phyloP scores from a whole-genome alignment of 37 sponge, comb jelly and placozoan species.

The Aplysina aerophoba region DNA sequence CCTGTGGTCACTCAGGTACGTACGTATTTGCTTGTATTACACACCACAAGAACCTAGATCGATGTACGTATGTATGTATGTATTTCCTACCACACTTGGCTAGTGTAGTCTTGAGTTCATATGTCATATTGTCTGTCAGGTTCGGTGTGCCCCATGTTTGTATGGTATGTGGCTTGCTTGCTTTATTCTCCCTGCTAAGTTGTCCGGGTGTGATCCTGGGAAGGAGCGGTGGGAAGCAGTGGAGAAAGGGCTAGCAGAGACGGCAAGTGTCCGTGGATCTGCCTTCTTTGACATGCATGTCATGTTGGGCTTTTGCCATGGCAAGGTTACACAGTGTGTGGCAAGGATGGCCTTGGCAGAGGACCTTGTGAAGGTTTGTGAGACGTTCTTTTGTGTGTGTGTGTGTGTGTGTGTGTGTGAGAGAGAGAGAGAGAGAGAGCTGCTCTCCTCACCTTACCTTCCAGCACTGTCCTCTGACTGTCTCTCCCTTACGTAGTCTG shows the following conservation, averaged over 20 bases:
- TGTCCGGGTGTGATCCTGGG: not conserved
- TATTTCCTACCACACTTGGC: too few relatives aligned
- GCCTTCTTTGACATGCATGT: conserved; percentile 10
- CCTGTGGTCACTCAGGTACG: too few relatives aligned
- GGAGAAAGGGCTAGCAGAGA: not conserved
- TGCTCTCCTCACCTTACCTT: not conserved
- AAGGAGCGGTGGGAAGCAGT: conserved; percentile 10
- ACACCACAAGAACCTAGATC: too few relatives aligned
- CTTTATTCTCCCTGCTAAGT: not conserved
- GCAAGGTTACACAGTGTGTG: conserved; percentile 7
- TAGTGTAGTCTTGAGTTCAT: too few relatives aligned
- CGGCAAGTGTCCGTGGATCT: not conserved
- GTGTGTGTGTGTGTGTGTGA: not conserved
- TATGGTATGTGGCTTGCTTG: too few relatives aligned
- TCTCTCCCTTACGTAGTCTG: not conserved
- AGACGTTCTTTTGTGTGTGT: not conserved
- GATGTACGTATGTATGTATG: too few relatives aligned
- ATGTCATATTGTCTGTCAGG: too few relatives aligned
- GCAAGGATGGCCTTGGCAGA: conserved; percentile 24
- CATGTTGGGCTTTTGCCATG: conserved; percentile 23
- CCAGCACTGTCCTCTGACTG: not conserved
- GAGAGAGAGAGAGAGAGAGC: conserved; percentile 1
- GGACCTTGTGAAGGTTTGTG: conserved; percentile 14
- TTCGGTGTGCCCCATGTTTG: too few relatives aligned
- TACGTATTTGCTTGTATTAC: too few relatives aligned